Evolutionary conservation across 37 sponge, comb jelly and placozoan species (phyloP).

Genomic region (Dysidea cf. avara): DNA sequence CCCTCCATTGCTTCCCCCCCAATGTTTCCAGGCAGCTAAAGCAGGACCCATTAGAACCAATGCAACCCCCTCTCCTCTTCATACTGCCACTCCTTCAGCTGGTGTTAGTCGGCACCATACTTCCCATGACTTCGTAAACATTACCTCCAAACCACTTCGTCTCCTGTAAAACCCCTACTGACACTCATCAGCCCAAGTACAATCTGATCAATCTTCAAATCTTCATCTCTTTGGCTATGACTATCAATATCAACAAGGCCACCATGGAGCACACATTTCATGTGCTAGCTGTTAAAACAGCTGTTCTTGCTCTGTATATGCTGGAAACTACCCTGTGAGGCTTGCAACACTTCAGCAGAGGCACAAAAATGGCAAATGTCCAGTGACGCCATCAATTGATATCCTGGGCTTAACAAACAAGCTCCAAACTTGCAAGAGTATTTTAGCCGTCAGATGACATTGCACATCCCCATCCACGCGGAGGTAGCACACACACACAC

Average conservation of each 20-base stretch:
- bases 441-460: too few species aligned
- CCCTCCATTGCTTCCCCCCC: slow-evolving; percentile 47
- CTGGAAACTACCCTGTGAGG: not conserved
- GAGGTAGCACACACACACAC: too few species aligned
- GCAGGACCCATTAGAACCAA: slow-evolving; percentile 28
- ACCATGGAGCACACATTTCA: too few species aligned
- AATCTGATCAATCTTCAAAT: slow-evolving; percentile 11
- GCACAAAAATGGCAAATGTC: slow-evolving; percentile 15
- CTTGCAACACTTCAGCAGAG: slow-evolving; percentile 11
- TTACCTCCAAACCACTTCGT: slow-evolving; percentile 29
- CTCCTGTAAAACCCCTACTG: slow-evolving; percentile 7
- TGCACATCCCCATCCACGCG: too few species aligned
- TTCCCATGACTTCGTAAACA: slow-evolving; percentile 18
- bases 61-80: slow-evolving; percentile 57
- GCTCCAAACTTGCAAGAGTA: slow-evolving; percentile 13
- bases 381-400: slow-evolving; percentile 19
- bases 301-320: too few species aligned
- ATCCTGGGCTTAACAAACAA: slow-evolving; percentile 24
- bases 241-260: too few species aligned
- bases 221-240: not conserved
- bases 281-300: not conserved
- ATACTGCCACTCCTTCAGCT: slow-evolving; percentile 13
- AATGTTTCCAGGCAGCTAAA: slow-evolving; percentile 30
- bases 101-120: slow-evolving; percentile 28
- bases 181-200: not conserved